phyloP scores from a whole-genome alignment of 1,140 invertebrate species.

The Drosophila pandora region DNA sequence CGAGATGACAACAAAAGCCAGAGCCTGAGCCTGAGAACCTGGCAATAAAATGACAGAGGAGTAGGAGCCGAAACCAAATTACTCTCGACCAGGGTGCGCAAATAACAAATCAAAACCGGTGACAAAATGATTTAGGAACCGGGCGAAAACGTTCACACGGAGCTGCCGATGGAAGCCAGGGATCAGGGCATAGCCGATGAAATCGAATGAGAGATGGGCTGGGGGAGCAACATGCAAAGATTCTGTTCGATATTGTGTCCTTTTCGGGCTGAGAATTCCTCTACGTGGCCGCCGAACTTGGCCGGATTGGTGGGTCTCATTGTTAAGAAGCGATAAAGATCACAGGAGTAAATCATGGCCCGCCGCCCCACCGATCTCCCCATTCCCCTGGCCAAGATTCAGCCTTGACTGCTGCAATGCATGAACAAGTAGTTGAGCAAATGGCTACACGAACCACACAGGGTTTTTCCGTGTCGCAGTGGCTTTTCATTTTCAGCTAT shows the following conservation, averaged over 20 bases:
- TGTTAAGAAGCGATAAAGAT: constrained; percentile 74
- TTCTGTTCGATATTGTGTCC: constrained; percentile 54
- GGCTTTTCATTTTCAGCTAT: constrained; percentile 3
- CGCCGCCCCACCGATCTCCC: constrained; percentile 22
- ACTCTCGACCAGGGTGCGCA: constrained; percentile 54
- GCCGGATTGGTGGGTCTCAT: constrained; percentile 53
- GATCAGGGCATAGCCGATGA: constrained; percentile 14
- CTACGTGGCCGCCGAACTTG: constrained; percentile 35
- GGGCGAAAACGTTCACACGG: constrained; percentile 76
- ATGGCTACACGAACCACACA: constrained; percentile 61
- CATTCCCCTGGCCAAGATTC: constrained; percentile 13
- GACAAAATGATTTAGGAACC: constrained; percentile 82
- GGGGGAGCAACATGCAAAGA: constrained; percentile 48
- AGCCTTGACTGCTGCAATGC: constrained; percentile 51
- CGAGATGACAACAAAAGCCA: constrained; percentile 10
- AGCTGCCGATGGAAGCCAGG: constrained; percentile 31
- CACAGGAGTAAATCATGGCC: constrained; percentile 74
- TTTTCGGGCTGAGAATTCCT: constrained; percentile 73
- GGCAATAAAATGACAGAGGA: constrained; percentile 50
- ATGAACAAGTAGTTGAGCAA: constrained; percentile 81
- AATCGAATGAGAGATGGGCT: constrained; percentile 43
- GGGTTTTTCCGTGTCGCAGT: constrained; percentile 17
- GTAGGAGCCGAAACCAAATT: constrained; percentile 58
- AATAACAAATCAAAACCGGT: constrained; percentile 82
- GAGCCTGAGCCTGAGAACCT: constrained; percentile 67